Evolutionary conservation across 2,888 invertebrate species (phyloP).

Genomic region (Philhelius pedissequus): DNA sequence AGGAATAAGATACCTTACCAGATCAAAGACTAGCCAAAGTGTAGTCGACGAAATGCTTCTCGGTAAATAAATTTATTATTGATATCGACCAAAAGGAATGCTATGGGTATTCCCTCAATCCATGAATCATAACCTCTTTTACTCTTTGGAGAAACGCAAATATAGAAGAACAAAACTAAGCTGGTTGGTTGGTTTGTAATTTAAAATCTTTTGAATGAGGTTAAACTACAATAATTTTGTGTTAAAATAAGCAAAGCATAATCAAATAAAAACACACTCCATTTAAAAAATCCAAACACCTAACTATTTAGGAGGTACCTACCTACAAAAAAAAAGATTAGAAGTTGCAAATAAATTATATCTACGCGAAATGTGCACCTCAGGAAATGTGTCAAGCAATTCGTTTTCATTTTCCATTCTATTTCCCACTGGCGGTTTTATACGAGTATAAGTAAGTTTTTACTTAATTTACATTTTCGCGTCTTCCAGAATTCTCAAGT

Average conservation of each 20-base stretch:
- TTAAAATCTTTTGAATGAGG: neutral
- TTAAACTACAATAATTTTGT: neutral
- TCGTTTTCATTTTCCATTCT: conserved; percentile 64
- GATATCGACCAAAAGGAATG: too few relatives aligned
- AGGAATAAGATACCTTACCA: too few relatives aligned
- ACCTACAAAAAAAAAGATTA: too few relatives aligned
- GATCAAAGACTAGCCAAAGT: too few relatives aligned
- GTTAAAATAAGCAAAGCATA: neutral
- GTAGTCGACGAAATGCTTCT: too few relatives aligned
- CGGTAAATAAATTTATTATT: too few relatives aligned
- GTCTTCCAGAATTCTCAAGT: conserved; percentile 33
- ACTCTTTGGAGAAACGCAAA: neutral
- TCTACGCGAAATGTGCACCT: conserved; percentile 18
- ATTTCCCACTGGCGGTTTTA: conserved; percentile 25
- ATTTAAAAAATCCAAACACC: neutral
- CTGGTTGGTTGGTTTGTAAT: too few relatives aligned
- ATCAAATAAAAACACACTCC: neutral
- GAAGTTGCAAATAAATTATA: conserved; percentile 17
- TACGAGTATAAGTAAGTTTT: too few relatives aligned
- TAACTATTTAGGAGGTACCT: neutral
- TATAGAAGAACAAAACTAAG: neutral
- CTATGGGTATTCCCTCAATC: too few relatives aligned
- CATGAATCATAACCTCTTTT: neutral
- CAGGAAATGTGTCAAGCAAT: conserved; percentile 63
- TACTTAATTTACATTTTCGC: neutral